These are phyloP conservation scores for Neelides sp. DNA, from an alignment of 1,140 invertebrate genomes.

Conservation along the genomic window DNA sequence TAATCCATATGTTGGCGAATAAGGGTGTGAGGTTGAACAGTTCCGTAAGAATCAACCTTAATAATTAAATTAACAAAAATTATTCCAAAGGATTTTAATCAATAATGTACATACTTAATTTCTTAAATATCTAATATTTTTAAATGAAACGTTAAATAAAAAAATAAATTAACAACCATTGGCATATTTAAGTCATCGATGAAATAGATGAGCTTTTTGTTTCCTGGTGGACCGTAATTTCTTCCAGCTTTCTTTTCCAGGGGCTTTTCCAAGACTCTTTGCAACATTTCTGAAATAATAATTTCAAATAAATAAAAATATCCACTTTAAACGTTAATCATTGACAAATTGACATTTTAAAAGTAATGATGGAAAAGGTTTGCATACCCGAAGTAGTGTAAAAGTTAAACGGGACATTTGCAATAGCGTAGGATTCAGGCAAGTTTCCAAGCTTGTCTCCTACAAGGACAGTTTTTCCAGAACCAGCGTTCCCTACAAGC, in stretches of 20 bases:
- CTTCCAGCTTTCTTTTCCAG: constrained; percentile 92
- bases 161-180: constrained; percentile 49
- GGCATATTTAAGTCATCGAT: constrained; percentile 98
- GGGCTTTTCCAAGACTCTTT: constrained; percentile 88
- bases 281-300: constrained; percentile 62
- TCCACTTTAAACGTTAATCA: neutral
- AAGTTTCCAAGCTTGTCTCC: constrained; percentile 69
- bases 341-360: neutral
- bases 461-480: constrained; percentile 77
- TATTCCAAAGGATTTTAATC: neutral
- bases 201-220: constrained; percentile 88
- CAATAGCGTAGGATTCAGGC: constrained; percentile 72
- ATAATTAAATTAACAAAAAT: constrained; percentile 12
- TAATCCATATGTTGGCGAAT: constrained; percentile 92
- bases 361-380: neutral
- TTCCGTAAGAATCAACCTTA: constrained; percentile 81
- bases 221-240: constrained; percentile 89
- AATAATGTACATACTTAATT: too few relatives aligned
- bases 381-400: constrained; percentile 72
- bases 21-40: constrained; percentile 88
- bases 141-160: too few relatives aligned
- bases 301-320: neutral
- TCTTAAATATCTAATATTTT: too few relatives aligned
- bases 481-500: constrained; percentile 82
- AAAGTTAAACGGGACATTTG: constrained; percentile 91